A percentile compares a stretch with the other conserved stretches of the same genome.
Evolutionary conservation across 2,113 vertebrate genomes (phyloP).

Genomic region (Thinocorus orbignyianus): DNA sequence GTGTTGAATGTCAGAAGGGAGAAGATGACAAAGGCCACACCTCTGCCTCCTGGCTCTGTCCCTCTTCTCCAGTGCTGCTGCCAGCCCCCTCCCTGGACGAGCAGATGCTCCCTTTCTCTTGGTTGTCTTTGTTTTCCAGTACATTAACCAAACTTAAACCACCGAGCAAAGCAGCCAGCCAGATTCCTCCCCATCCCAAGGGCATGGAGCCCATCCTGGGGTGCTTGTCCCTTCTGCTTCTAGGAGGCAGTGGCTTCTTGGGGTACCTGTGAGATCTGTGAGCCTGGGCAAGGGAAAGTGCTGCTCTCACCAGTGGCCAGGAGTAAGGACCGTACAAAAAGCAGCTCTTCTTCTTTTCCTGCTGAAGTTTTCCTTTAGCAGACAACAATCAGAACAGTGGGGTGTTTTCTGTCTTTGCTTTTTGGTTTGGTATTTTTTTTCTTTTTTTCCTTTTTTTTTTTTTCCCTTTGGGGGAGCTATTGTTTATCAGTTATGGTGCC

Average conservation of each 20-base stretch:
- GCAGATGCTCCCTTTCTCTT: neutral
- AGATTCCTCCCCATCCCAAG: neutral
- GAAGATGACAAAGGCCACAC: neutral
- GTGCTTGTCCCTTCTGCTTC: rapidly evolving
- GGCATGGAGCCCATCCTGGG: neutral
- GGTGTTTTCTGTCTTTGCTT: neutral
- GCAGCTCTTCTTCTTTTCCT: neutral
- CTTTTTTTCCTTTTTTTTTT: neutral
- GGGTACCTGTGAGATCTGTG: neutral
- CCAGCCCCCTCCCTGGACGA: neutral
- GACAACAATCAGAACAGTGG: neutral
- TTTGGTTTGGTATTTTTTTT: neutral
- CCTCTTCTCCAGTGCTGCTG: neutral
- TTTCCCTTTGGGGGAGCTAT: neutral
- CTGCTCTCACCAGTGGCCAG: neutral
- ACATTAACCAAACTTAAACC: neutral
- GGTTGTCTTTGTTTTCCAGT: neutral
- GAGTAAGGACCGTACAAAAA: neutral
- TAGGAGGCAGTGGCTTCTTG: neutral
- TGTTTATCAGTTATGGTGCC: neutral
- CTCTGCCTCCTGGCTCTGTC: neutral
- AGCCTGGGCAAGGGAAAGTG: neutral
- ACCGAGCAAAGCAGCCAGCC: neutral
- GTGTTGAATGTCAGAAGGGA: neutral
- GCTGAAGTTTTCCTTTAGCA: neutral